Evolutionary conservation across 2,888 invertebrate genomes (phyloP).

Genomic region (Drosophila stalkeri): DNA sequence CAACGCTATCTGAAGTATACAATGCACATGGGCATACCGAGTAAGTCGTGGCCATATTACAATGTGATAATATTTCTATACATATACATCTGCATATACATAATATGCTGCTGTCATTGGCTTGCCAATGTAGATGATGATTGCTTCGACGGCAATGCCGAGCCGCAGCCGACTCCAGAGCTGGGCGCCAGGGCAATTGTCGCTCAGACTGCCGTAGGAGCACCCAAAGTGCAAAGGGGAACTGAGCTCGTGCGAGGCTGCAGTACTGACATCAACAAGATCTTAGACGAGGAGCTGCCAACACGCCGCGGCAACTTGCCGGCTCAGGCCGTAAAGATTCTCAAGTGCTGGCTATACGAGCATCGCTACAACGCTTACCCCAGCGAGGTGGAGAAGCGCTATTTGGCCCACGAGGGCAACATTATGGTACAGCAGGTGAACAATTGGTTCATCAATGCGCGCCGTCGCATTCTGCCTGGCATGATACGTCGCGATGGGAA

Average conservation of each 20-base stretch:
- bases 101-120: no score
- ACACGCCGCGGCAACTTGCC: not conserved
- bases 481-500: slow-evolving; percentile 8
- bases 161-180: not conserved
- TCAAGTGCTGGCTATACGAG: slow-evolving; percentile 13
- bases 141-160: no score
- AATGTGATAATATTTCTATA: no score
- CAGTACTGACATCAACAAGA: not conserved
- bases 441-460: slow-evolving; percentile 98
- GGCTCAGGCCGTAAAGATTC: not conserved
- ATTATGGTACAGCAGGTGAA: slow-evolving; percentile 95
- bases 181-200: not conserved
- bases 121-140: no score
- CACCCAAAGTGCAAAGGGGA: no score
- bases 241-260: not conserved
- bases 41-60: no score
- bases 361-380: slow-evolving; percentile 91
- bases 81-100: no score
- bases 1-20: no score
- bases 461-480: slow-evolving; percentile 95
- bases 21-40: no score
- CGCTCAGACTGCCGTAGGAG: no score
- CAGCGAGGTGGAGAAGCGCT: slow-evolving; percentile 94
- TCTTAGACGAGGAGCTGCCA: not conserved
- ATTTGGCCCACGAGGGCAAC: slow-evolving; percentile 93